These are phyloP conservation scores for Channallabes apus DNA, from an alignment of 2,797 vertebrate genomes.

Conservation along the genomic window DNA sequence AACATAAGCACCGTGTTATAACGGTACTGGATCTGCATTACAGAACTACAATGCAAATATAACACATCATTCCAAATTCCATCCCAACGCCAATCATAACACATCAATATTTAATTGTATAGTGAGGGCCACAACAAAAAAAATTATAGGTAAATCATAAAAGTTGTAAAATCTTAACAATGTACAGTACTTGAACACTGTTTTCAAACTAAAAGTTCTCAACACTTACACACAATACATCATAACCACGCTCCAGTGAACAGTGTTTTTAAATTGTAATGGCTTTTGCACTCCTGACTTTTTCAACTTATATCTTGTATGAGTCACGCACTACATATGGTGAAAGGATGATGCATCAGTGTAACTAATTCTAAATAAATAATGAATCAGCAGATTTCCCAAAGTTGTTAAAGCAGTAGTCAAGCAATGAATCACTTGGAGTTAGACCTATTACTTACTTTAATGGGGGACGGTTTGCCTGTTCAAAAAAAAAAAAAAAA, in stretches of 20 bases:
- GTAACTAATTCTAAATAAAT: slow-evolving; percentile 13
- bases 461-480: slow-evolving; percentile 6
- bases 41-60: neutral
- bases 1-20: neutral
- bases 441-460: slow-evolving; percentile 25
- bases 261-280: neutral
- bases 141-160: too few species aligned
- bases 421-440: slow-evolving; percentile 26
- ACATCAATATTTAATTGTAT: neutral
- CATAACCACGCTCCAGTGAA: neutral
- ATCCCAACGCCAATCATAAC: neutral
- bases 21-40: too few species aligned
- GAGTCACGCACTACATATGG: neutral
- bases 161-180: neutral
- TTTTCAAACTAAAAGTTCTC: neutral
- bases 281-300: slow-evolving; percentile 10
- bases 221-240: neutral
- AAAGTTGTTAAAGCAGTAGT: slow-evolving; percentile 13
- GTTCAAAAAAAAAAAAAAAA: neutral
- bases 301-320: neutral
- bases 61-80: neutral
- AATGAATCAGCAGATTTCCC: slow-evolving; percentile 28
- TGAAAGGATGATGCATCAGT: slow-evolving; percentile 7
- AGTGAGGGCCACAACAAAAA: neutral
- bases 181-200: neutral